A percentile compares a stretch with the other conserved stretches of the same genome.
These are phyloP conservation scores for Anoplopoma fimbria DNA, from an alignment of 2,113 vertebrate species.

Conservation along the genomic window DNA sequence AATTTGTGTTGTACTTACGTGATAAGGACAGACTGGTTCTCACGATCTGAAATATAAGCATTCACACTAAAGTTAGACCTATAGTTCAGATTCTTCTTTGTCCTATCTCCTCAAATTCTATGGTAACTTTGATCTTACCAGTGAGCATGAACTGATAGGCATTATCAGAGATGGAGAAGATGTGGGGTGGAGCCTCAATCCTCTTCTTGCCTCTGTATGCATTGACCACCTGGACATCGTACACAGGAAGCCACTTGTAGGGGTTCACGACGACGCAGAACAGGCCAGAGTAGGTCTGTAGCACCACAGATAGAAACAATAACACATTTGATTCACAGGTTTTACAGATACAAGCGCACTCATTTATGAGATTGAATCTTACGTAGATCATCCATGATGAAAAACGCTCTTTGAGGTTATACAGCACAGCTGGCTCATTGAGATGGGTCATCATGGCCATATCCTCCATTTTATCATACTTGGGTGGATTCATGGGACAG, in stretches of 20 bases:
- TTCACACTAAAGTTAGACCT: neutral
- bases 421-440: constrained; percentile 83
- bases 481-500: constrained; percentile 84
- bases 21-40: constrained; percentile 87
- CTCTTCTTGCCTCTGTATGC: constrained; percentile 82
- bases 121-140: constrained; percentile 62
- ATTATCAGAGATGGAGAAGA: constrained; percentile 83
- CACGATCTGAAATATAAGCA: constrained; percentile 87
- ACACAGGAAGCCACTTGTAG: constrained; percentile 93
- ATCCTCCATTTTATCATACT: constrained; percentile 85
- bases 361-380: neutral
- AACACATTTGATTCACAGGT: neutral
- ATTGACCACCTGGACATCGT: constrained; percentile 70
- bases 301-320: neutral
- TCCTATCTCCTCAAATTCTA: neutral
- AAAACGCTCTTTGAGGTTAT: constrained; percentile 93
- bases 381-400: constrained; percentile 88
- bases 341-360: neutral
- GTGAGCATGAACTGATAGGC: constrained; percentile 84
- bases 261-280: constrained; percentile 92
- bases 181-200: constrained; percentile 81
- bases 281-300: constrained; percentile 89
- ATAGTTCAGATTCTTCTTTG: neutral
- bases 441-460: constrained; percentile 88
- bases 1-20: constrained; percentile 81